Evolutionary conservation across 2,888 invertebrate species (phyloP), one percentile per base, ranked within the genome.

Genomic region (Scaptomyza flava): DNA sequence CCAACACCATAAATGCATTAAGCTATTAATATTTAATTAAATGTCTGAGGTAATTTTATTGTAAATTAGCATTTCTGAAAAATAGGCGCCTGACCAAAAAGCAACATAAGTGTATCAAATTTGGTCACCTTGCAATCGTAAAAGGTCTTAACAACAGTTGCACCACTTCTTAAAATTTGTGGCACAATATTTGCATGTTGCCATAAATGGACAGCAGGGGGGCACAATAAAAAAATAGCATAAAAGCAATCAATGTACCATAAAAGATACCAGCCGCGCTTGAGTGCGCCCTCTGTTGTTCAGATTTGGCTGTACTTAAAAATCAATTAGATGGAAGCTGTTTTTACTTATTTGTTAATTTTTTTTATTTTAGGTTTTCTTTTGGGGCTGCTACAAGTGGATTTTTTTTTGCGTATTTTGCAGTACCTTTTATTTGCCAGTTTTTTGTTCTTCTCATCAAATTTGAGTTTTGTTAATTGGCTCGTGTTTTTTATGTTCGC

Each of bases 91-190:
- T 41, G 42, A 38, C 79, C 85, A 70, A 68, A 72, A 69, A 52
- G 33, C 34, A 57, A 34, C 30, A 42, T 14, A 31, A 41, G 30
- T 41, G 34, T 17, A 27, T 46, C 31, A 42, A 52, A 57, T 38
- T 30, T 65, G 74, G 53, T 52, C 64, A 68, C 64, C 64, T 65
- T 27, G 31, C 41, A 42, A 53, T 64, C 80, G 42, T 64, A 69
- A 81, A 84, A 67, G 76, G 72, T 75, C 58, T 79, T 66, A 77
- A 71, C 53, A 74, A 56, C 81, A 79, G 87, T 79, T 82, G 85
- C 79, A 65, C 77, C 79, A 85, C 86, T 77, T 77, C 45, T 77
- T 51, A 42, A 54, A 38, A 12, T 56, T 45, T 74, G 43, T 54
- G 59, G 69, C 65, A 63, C 72, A 66, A 69, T 64, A 87, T 87